Percentiles rank a stretch among this genome's conserved stretches.
Evolutionary conservation across 2,797 vertebrate genomes (phyloP).

Genomic region (Microcaecilia unicolor): DNA sequence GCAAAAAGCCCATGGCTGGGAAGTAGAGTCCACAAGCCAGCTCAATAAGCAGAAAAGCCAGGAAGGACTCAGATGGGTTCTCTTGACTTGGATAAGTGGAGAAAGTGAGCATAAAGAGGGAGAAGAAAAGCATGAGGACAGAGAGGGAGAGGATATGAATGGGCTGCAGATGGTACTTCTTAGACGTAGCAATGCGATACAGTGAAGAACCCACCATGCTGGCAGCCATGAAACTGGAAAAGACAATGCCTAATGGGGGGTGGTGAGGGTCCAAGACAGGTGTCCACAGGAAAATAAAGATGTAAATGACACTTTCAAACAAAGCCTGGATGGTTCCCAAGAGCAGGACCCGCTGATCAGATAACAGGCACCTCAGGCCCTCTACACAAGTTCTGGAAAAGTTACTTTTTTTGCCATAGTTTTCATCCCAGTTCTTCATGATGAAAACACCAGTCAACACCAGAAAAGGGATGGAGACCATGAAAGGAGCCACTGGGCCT

Average conservation of each 20-base stretch:
- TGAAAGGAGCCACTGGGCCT: conserved; percentile 82
- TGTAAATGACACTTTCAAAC: conserved; percentile 88
- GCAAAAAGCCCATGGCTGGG: conserved; percentile 82
- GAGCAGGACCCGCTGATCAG: conserved; percentile 76
- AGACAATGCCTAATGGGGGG: conserved; percentile 80
- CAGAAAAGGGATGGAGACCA: conserved; percentile 76
- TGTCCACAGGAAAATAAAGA: conserved; percentile 93
- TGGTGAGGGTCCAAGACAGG: conserved; percentile 85
- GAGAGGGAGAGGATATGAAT: conserved; percentile 79
- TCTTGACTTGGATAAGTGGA: conserved; percentile 79
- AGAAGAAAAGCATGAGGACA: conserved; percentile 81
- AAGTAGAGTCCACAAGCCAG: conserved; percentile 86
- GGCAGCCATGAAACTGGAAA: conserved; percentile 85
- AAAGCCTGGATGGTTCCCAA: conserved; percentile 82
- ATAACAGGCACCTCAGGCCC: conserved; percentile 74
- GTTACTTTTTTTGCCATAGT: conserved; percentile 55
- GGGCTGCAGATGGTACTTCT: conserved; percentile 76
- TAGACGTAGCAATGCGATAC: conserved; percentile 76
- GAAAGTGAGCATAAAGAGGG: conserved; percentile 85
- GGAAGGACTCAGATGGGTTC: conserved; percentile 72
- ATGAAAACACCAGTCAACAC: conserved; percentile 62
- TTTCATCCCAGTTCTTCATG: conserved; percentile 69
- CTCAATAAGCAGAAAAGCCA: conserved; percentile 82
- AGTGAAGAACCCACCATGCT: conserved; percentile 80
- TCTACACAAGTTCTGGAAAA: conserved; percentile 70